Base-by-base conservation (phyloP, 1,140 invertebrate genomes). In the Platyura marginata region DNA sequence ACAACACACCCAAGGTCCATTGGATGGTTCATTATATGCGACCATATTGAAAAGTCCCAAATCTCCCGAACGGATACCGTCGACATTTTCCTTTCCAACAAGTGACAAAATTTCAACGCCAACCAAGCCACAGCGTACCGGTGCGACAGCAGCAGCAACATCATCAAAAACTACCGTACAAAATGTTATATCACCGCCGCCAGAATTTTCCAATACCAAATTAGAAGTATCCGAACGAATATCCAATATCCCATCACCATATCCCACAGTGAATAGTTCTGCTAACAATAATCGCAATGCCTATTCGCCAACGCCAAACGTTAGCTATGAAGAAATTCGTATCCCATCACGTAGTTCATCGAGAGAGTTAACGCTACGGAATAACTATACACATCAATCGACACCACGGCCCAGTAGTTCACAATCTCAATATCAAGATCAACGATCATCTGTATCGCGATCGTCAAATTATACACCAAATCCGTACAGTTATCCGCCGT, bases 21-120 rank as follows among this genome's bases (percentile, higher is more conserved):
- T 46, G 11, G 45, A 46, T 38, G 45, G 45, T 40, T 46, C 45
- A 15, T 25, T 46, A 36, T 46, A 46, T 41, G 45, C 45, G 25
- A 46, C 45, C 23, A 46, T 46, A 16, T 21, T 37, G 15, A 46
- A 46, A 36, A 33, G 41, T 34, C 36, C 38, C 20, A 45, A 41
- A 36, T 41, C 44, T 15, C 25, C 42, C 9, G 3, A 10, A 15
- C 6, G 5, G n/a, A 11, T 34, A 13, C 22, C 20, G 13, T 18
- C 20, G 15, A 21, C 21, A n/a, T 16, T 16, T 18, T 9, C 16
- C 16, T 38, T 38, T 21, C 25, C 25, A 29, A 29, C 25, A 8
- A 13, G 25, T 13, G 13, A 29, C 25, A 29, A 29, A 6, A 38
- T 20, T 21, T 20, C 16, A 6, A 38, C 16, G 3, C 16, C 11